Evolutionary conservation across 2,888 invertebrate species (phyloP).

Genomic region (Theretra japonica): DNA sequence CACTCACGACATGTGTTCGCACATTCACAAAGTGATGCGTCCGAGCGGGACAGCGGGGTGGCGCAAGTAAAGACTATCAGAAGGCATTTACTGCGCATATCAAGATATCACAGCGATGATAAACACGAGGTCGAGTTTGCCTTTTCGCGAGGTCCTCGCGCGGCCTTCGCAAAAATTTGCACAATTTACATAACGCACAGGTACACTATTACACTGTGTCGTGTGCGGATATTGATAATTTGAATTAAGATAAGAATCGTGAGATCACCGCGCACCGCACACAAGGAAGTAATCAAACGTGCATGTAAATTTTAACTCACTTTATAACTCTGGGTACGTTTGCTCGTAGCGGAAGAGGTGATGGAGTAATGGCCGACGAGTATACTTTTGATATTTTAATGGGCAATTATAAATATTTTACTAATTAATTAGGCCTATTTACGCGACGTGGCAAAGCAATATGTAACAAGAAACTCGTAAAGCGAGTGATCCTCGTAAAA

Average conservation of each 20-base stretch:
- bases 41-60: constrained; percentile 55
- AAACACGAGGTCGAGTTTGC: constrained; percentile 75
- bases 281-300: constrained; percentile 57
- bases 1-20: constrained; percentile 13
- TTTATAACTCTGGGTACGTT: constrained; percentile 13
- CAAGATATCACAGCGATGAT: constrained; percentile 76
- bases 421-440: not conserved
- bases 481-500: not conserved
- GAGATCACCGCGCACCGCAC: constrained; percentile 60
- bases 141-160: constrained; percentile 72
- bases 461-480: not conserved
- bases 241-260: constrained; percentile 57
- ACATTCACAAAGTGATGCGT: constrained; percentile 43
- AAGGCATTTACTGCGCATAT: constrained; percentile 70
- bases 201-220: constrained; percentile 52
- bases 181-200: constrained; percentile 73
- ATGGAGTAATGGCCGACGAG: not conserved
- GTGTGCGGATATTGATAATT: constrained; percentile 61
- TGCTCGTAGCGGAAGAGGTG: constrained; percentile 16
- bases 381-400: not conserved
- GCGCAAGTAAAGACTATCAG: constrained; percentile 66
- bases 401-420: constrained; percentile 4
- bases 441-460: not conserved
- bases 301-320: constrained; percentile 33
- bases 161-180: constrained; percentile 80